Base-by-base conservation (phyloP, 2,797 vertebrate genomes). In the Podarcis lilfordi region DNA sequence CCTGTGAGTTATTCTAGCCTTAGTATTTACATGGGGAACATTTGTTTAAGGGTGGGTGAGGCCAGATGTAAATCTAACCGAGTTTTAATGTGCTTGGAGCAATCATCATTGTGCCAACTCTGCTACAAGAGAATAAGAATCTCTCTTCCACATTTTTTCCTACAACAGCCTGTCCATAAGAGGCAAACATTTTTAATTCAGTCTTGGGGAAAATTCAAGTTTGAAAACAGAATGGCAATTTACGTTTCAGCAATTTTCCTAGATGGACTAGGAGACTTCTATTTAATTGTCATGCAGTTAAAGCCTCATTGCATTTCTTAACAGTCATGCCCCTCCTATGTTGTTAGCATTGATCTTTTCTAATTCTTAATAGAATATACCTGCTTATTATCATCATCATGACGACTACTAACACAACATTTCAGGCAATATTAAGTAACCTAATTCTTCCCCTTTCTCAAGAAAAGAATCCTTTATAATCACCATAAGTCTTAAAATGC, bases 341-440 rank as follows among this genome's bases (percentile, higher is more conserved):
- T 13, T 17, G 25, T 85, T 85, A 90, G 89, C 37, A 86, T 17
- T 37, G 32, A 77, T 87, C 68, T 50, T 72, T 50, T 82, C 80
- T 81, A 74, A n/a, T 19, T 87, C 72, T 85, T 81, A 88, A 68
- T 11, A 78, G 37, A 59, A 19, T 61, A 80, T 59, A 82, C 59
- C 59, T 61, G 21, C 59, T 61, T 84, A 6, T 0, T 88, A 74
- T 66, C 61, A 0, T 59, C 45, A 71, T 17, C 55, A 43, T 43
- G 43, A 55, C 27, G 68, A 27, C 74, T 32, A 21, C 19, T 61
- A 61, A 19, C 7, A 23, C 59, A 19, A 5, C 2, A 77, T 83
- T 25, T 15, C 4, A 8, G 45, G 0, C 7, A 32, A 87, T 80
- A 80, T 85, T 37, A 85, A 72, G 19, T 80, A 9, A 68, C 27